Evolutionary conservation across 2,888 invertebrate species (phyloP).

Genomic region (Pollenia angustigena): DNA sequence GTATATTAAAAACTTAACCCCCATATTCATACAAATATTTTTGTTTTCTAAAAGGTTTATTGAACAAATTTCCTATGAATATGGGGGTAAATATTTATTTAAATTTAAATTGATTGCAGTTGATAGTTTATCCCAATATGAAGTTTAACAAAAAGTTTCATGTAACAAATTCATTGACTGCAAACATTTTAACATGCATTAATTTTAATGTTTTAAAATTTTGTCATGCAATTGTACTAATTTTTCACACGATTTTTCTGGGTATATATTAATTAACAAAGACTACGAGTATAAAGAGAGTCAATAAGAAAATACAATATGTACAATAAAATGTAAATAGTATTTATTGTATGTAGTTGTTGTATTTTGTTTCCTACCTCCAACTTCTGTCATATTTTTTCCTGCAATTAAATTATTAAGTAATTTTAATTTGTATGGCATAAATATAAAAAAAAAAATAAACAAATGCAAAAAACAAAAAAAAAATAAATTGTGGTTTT

Average conservation of each 20-base stretch:
- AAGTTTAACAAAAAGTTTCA: too few species aligned
- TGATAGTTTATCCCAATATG: too few species aligned
- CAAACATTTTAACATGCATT: constrained; percentile 28
- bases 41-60: too few species aligned
- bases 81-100: too few species aligned
- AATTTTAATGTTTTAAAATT: not conserved
- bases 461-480: constrained; percentile 32
- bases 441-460: constrained; percentile 29
- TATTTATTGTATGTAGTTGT: constrained; percentile 28
- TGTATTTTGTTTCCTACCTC: constrained; percentile 86
- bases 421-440: constrained; percentile 62
- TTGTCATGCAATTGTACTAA: constrained; percentile 47
- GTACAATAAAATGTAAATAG: constrained; percentile 23
- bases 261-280: constrained; percentile 3
- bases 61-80: too few species aligned
- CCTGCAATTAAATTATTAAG: constrained; percentile 85
- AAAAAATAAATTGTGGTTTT: constrained; percentile 9
- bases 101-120: too few species aligned
- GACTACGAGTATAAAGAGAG: constrained; percentile 9
- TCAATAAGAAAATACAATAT: constrained; percentile 20
- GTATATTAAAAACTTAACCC: too few species aligned
- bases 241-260: constrained; percentile 4
- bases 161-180: not conserved
- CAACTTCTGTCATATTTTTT: constrained; percentile 90
- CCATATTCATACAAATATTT: too few species aligned